Percentiles rank a stretch among this genome's conserved stretches.
Conservation (phyloP, 2,797 vertebrate species). For the Prionace glauca region DNA sequence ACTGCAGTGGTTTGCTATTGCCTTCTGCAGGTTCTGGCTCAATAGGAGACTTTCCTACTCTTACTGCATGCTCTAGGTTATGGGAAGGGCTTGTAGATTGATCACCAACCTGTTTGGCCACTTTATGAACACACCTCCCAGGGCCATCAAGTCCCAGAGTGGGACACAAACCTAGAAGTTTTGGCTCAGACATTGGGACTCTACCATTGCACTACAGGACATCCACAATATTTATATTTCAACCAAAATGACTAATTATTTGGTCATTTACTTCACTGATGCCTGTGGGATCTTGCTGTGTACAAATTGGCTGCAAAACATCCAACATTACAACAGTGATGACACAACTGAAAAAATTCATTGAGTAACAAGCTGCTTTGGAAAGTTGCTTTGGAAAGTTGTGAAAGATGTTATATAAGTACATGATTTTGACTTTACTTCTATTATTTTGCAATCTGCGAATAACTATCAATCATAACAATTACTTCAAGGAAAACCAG, state of each 20-base stretch:
- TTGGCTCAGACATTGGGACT: too few relatives aligned
- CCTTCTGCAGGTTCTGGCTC: too few relatives aligned
- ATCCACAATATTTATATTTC: not conserved
- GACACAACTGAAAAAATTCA: not conserved
- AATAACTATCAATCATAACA: not conserved
- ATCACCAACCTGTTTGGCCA: not conserved
- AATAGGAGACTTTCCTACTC: too few relatives aligned
- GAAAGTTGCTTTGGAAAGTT: not conserved
- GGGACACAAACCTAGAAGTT: too few relatives aligned
- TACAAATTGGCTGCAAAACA: not conserved
- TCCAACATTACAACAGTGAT: not conserved
- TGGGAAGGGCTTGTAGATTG: too few relatives aligned
- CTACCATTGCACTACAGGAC: not conserved
- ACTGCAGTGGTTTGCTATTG: too few relatives aligned
- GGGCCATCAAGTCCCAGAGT: too few relatives aligned
- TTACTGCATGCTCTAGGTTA: too few relatives aligned
- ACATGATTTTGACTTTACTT: not conserved
- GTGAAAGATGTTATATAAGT: not conserved
- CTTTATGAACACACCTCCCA: too few relatives aligned
- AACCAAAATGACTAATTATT: not conserved
- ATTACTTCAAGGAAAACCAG: not conserved
- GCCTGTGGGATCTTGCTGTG: not conserved
- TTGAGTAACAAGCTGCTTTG: not conserved
- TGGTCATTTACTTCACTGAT: not conserved
- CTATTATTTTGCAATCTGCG: not conserved